A percentile compares a stretch with the other conserved stretches of the same genome.
Conservation (phyloP, 2,113 vertebrate species). For the Odocoileus hemionus region DNA sequence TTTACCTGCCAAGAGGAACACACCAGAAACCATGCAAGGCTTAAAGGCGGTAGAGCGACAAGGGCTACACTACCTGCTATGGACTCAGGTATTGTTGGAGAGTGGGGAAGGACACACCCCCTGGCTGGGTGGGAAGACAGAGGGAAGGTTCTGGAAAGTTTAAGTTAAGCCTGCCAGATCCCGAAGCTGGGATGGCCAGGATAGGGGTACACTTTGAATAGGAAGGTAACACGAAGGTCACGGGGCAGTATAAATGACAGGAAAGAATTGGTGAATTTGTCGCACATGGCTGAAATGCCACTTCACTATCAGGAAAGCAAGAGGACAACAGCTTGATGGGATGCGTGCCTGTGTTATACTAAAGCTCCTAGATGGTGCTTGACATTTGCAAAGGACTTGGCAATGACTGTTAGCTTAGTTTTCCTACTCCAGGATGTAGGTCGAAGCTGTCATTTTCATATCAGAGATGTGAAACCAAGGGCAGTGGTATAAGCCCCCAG, state of each 20-base stretch:
- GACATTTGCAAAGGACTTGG: conserved; percentile 43
- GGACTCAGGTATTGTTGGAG: neutral
- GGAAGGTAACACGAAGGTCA: conserved; percentile 34
- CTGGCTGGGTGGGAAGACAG: neutral
- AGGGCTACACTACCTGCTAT: neutral
- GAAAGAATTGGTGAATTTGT: neutral
- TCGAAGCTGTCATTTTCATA: conserved; percentile 12
- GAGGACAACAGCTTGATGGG: conserved; percentile 29
- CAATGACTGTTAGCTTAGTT: conserved; percentile 14
- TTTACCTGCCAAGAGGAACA: neutral
- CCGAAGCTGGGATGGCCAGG: neutral
- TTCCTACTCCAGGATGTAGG: conserved; percentile 41
- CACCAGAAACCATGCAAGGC: neutral
- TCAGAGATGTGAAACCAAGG: neutral
- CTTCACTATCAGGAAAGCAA: neutral
- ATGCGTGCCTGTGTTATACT: conserved; percentile 7
- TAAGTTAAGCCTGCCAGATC: neutral
- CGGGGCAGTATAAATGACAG: neutral
- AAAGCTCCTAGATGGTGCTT: conserved; percentile 6
- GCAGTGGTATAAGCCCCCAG: neutral
- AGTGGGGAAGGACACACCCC: neutral
- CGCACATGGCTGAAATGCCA: conserved; percentile 30
- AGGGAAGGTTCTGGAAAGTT: conserved; percentile 22
- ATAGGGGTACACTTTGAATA: conserved; percentile 16
- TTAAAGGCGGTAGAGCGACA: neutral